Evolutionary conservation across 2,797 vertebrate species (phyloP).

Genomic region (Miichthys miiuy): DNA sequence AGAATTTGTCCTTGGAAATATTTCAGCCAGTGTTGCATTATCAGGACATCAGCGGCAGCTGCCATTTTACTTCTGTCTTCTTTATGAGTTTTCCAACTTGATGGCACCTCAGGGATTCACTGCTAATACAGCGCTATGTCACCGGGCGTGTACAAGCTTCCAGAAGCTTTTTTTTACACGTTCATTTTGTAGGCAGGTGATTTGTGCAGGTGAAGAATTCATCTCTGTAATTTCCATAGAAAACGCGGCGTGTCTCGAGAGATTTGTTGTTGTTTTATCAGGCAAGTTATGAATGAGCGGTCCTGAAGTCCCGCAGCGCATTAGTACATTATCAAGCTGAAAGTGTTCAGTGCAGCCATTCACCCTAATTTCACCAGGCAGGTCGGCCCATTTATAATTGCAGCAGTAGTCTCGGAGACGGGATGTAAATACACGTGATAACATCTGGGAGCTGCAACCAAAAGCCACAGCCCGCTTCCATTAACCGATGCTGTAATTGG

Average conservation of each 20-base stretch:
- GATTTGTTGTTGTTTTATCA: constrained; percentile 46
- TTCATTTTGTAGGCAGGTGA: neutral
- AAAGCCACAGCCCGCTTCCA: constrained; percentile 9
- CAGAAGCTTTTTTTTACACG: neutral
- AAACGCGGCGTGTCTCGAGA: constrained; percentile 16
- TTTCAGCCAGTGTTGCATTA: constrained; percentile 24
- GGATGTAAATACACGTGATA: constrained; percentile 32
- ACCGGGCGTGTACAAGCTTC: neutral
- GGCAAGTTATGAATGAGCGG: constrained; percentile 40
- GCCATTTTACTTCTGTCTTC: constrained; percentile 8
- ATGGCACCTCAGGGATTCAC: neutral
- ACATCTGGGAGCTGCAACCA: constrained; percentile 19
- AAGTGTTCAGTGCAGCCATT: constrained; percentile 38
- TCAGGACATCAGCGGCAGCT: constrained; percentile 8
- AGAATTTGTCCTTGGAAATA: constrained; percentile 41
- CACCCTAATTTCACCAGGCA: constrained; percentile 22
- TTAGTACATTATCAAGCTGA: constrained; percentile 40
- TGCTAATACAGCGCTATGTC: neutral
- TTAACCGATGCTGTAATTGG: constrained; percentile 2
- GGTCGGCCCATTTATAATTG: constrained; percentile 20
- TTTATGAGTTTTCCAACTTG: constrained; percentile 9
- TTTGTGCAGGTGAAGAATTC: neutral
- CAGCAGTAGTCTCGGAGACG: constrained; percentile 15
- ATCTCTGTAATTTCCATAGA: constrained; percentile 1
- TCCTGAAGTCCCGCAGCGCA: constrained; percentile 1